Conservation (phyloP, 2,888 invertebrate species). For the Romanomermis culicivorax region DNA sequence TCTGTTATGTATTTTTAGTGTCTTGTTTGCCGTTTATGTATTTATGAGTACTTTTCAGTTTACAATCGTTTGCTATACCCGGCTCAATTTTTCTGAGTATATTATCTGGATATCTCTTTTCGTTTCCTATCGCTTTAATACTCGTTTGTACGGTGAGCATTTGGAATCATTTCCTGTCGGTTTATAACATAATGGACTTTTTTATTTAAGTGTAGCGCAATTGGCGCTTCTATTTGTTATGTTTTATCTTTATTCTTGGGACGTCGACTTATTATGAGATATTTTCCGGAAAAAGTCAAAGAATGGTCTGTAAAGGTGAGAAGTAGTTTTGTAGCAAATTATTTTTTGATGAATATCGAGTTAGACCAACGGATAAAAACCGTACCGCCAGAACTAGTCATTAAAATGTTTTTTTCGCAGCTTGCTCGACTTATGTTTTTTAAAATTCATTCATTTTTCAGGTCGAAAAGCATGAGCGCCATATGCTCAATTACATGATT, state of each 20-base stretch:
- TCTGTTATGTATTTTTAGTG: background rate
- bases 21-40: background rate
- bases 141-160: constrained; percentile 42
- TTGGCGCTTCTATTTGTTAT: constrained; percentile 87
- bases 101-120: constrained; percentile 82
- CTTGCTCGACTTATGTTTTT: constrained; percentile 7
- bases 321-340: constrained; percentile 12
- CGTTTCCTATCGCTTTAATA: constrained; percentile 64
- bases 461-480: constrained; percentile 53
- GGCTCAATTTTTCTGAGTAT: constrained; percentile 94
- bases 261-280: constrained; percentile 55
- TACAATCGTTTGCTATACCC: constrained; percentile 98
- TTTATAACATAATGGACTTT: background rate
- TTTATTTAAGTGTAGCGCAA: constrained; percentile 53
- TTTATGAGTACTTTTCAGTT: constrained; percentile 37
- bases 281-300: constrained; percentile 64
- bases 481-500: constrained; percentile 81
- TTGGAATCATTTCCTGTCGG: background rate
- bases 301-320: constrained; percentile 60
- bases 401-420: too few species aligned
- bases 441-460: constrained; percentile 16
- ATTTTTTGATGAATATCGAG: background rate
- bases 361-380: too few species aligned
- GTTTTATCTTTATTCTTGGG: constrained; percentile 73
- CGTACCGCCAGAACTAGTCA: too few species aligned